Conservation (phyloP, 1,140 invertebrate genomes). For the Tetramorium simillimum region DNA sequence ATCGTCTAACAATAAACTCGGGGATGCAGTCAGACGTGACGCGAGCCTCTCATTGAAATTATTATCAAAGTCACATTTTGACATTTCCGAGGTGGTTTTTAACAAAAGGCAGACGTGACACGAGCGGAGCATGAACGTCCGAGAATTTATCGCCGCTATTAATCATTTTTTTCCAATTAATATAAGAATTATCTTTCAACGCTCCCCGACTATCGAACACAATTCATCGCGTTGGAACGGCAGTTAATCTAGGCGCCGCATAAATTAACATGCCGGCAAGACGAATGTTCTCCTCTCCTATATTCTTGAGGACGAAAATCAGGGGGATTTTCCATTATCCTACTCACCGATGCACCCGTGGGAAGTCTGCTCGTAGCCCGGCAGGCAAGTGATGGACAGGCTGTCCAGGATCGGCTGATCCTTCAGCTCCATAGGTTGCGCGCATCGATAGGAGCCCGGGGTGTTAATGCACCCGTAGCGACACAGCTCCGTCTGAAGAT, state of each 20-base stretch:
- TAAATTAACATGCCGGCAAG: neutral
- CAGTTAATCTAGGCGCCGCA: neutral
- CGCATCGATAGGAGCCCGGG: constrained; percentile 84
- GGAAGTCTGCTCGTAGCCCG: constrained; percentile 77
- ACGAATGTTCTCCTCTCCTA: neutral
- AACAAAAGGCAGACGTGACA: neutral
- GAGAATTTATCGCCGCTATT: neutral
- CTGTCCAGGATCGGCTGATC: constrained; percentile 76
- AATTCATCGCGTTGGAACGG: neutral
- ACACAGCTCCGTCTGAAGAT: constrained; percentile 84
- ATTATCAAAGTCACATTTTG: neutral
- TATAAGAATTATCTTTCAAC: neutral
- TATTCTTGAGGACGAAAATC: neutral
- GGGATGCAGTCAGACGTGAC: neutral
- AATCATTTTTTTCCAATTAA: neutral
- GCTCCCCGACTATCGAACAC: neutral
- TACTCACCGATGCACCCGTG: constrained; percentile 81
- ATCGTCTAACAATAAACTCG: constrained; percentile 28
- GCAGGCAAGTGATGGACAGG: constrained; percentile 75
- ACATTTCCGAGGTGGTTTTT: neutral
- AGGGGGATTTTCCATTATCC: constrained; percentile 12
- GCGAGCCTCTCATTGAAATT: neutral
- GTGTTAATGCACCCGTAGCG: constrained; percentile 85
- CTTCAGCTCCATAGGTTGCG: constrained; percentile 77
- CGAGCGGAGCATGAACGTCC: neutral